phyloP scores from a whole-genome alignment of 2,113 vertebrate genomes.

The Platichthys stellatus region DNA sequence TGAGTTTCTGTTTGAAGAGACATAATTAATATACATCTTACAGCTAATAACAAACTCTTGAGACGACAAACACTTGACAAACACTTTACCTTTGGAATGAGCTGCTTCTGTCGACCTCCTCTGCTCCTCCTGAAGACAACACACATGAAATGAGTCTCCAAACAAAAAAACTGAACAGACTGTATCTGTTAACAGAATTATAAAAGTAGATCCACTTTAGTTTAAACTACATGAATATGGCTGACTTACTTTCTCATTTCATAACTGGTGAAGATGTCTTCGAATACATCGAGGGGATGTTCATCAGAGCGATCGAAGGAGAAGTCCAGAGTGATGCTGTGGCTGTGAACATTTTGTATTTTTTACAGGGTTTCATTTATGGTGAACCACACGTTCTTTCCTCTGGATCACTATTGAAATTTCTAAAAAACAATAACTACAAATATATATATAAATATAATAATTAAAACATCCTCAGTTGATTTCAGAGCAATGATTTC shows the following conservation, averaged over 20 bases:
- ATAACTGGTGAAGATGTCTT: slow-evolving; percentile 92
- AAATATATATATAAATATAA: too few species aligned
- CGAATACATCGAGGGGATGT: slow-evolving; percentile 88
- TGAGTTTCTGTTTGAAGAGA: slow-evolving; percentile 85
- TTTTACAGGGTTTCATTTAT: not conserved
- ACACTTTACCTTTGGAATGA: slow-evolving; percentile 92
- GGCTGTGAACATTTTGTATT: slow-evolving; percentile 72
- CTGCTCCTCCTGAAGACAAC: slow-evolving; percentile 86
- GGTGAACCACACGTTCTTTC: too few species aligned
- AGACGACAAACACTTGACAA: not conserved
- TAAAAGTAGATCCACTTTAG: not conserved
- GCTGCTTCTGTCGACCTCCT: slow-evolving; percentile 89
- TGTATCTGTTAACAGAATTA: not conserved
- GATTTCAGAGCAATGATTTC: too few species aligned
- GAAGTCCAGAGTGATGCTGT: slow-evolving; percentile 87
- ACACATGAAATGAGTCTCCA: not conserved
- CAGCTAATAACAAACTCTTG: not conserved
- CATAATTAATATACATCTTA: not conserved
- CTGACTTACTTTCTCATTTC: slow-evolving; percentile 91
- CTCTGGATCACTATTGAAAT: too few species aligned
- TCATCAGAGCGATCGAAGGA: slow-evolving; percentile 95
- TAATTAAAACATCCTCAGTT: too few species aligned
- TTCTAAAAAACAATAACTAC: too few species aligned
- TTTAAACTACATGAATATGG: not conserved
- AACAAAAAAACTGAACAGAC: not conserved